Conservation (phyloP, 2,888 invertebrate genomes). For the Agrotis exclamationis region DNA sequence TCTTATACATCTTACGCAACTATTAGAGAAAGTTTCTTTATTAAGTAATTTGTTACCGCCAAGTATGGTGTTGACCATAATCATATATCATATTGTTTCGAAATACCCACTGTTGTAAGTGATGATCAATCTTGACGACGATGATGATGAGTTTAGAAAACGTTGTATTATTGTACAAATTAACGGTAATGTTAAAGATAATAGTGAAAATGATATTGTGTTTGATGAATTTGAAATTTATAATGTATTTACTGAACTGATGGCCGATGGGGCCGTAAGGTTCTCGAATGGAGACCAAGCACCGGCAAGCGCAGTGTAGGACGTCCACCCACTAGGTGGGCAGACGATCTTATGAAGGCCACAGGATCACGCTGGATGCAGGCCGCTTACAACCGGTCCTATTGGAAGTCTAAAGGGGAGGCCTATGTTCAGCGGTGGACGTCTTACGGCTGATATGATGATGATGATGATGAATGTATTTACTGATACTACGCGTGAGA, state of each 20-base stretch:
- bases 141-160: conserved; percentile 50
- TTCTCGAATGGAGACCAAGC: no score
- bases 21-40: conserved; percentile 55
- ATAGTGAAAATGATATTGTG: conserved; percentile 17
- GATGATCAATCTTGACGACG: conserved; percentile 32
- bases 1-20: conserved; percentile 43
- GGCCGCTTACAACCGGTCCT: no score
- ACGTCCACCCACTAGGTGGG: no score
- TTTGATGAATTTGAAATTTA: conserved; percentile 21
- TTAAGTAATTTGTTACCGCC: conserved; percentile 53
- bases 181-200: conserved; percentile 13
- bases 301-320: no score
- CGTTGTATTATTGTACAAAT: conserved; percentile 14
- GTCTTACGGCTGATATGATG: no score
- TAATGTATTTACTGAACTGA: not conserved
- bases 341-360: no score
- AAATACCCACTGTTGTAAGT: conserved; percentile 25
- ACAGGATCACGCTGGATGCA: no score
- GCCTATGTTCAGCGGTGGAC: no score
- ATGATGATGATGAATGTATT: no score
- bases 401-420: no score
- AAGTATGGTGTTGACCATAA: conserved; percentile 37
- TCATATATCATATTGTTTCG: conserved; percentile 41
- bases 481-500: not conserved
- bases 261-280: no score